phyloP scores from a whole-genome alignment of 2,113 vertebrate species.

The Asarcornis scutulata region DNA sequence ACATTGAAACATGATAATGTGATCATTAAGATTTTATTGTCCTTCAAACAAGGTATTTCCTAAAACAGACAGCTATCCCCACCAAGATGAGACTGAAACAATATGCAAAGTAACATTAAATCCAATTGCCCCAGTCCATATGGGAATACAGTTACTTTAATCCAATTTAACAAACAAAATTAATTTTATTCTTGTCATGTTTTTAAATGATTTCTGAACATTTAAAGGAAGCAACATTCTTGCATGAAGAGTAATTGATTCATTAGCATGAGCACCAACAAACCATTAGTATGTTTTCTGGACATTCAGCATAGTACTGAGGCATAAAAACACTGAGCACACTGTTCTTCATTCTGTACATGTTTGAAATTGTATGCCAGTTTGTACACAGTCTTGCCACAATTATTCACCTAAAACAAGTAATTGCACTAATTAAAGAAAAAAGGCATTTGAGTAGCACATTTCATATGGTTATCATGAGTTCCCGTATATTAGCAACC shows the following conservation, averaged over 20 bases:
- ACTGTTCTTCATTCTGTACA: neutral
- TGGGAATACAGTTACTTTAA: slow-evolving; percentile 39
- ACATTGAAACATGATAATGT: neutral
- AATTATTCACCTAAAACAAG: neutral
- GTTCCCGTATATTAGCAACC: accelerated
- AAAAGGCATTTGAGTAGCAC: neutral
- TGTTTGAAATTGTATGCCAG: neutral
- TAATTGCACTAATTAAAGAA: neutral
- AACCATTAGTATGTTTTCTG: accelerated
- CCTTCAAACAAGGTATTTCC: neutral
- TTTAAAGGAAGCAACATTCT: neutral
- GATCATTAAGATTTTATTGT: neutral
- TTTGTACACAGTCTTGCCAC: neutral
- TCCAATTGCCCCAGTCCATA: neutral
- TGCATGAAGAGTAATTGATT: neutral
- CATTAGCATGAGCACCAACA: neutral
- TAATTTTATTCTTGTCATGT: slow-evolving; percentile 15
- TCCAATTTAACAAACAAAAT: slow-evolving; percentile 30
- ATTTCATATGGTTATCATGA: neutral
- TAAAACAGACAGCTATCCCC: neutral
- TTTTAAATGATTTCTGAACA: neutral
- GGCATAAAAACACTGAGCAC: neutral
- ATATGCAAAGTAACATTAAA: slow-evolving; percentile 18
- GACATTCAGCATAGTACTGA: accelerated
- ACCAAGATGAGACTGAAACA: neutral